Base-by-base conservation (phyloP, 2,113 vertebrate genomes). In the Psittacula cyanocephala region DNA sequence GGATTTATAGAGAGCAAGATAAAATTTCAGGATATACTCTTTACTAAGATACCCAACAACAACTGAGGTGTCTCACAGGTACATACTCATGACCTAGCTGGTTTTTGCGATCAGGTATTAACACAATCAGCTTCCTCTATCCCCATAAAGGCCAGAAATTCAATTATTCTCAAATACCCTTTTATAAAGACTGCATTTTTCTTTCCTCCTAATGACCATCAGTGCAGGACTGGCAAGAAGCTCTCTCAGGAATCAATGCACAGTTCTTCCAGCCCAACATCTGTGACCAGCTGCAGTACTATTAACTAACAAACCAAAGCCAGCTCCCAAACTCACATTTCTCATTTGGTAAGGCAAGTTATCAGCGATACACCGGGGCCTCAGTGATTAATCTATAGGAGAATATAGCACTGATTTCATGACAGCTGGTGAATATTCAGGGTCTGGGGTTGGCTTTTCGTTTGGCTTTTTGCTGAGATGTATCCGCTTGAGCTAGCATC, bases 291-390 rank as follows among this genome's bases (percentile, higher is more conserved):
- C 92, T 96, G 93, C 94, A 92, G 88, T 53, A 43, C 86, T 60
- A 67, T 68, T 89, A 85, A 89, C 88, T 72, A 89, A 92, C 50
- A 95, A 87, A 77, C 80, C 89, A 90, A 31, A 84, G 92, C 86
- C 92, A 90, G 77, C 88, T 93, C 93, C 91, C 88, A 85, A 92
- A 81, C 83, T 79, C 81, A 62, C 86, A 92, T 91, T 89, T 97
- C 92, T 96, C 91, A 96, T 95, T 95, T 93, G 92, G 74, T 93
- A 96, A 96, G 96, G 91, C 77, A 82, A 93, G 82, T 91, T 94
- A 96, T 35, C 86, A 93, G 72, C 12, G 72, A 91, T 81, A 88
- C 93, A 94, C 57, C 57, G 46, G 69, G 52, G 92, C 77, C 90
- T 86, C 76, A 37, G 80, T 53, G 93, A 96, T 81, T 95, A 75